Base-by-base conservation (phyloP, 2,888 invertebrate genomes). In the Diloba caeruleocephala region DNA sequence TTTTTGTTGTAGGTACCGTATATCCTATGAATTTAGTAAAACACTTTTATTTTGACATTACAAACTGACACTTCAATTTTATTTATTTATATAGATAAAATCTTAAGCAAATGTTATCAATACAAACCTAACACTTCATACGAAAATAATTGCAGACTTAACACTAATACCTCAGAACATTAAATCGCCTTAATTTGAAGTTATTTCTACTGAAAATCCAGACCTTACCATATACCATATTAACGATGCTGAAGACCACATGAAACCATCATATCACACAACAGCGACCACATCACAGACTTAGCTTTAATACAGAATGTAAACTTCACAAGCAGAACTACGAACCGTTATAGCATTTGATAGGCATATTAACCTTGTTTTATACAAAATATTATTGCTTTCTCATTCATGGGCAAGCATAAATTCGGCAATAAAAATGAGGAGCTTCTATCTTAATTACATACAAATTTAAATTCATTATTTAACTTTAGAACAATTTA, bases 231-330 rank as follows among this genome's bases (percentile, higher is more conserved):
- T 33, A 29, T 9, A 38, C 12, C 7, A 15, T 13, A 15, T 60
- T 19, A 60, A 58, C 14, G 29, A 52, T 28, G 14, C 1, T 4
- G 1, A 10, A 36, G n/a, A 39, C 61, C 54, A 45, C 54, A 60
- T 58, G 29, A 60, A 37, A 53, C 13, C 31, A 9, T n/a, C 10
- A 2, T 23, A 13, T 9, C 13, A 7, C 10, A n/a, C 14, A 15
- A 25, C 8, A 28, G 12, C 12, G 12, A 31, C 56, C 50, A 50
- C 50, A 56, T 50, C 17, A 63, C 17, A 44, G 14, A 19, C 15
- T 32, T 6, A 14, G 8, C 4, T 17, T 6, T 15, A 6, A 31
- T 17, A 5, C 21, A 36, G 34, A 1, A 21, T 41, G 26, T 8
- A 17, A 0, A 19, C 12, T 44, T 13, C 3, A 10, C 8, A 19